Evolutionary conservation across 2,113 vertebrate species (phyloP), one percentile per base, ranked within the genome.

Genomic region (Cyphotilapia sp.): DNA sequence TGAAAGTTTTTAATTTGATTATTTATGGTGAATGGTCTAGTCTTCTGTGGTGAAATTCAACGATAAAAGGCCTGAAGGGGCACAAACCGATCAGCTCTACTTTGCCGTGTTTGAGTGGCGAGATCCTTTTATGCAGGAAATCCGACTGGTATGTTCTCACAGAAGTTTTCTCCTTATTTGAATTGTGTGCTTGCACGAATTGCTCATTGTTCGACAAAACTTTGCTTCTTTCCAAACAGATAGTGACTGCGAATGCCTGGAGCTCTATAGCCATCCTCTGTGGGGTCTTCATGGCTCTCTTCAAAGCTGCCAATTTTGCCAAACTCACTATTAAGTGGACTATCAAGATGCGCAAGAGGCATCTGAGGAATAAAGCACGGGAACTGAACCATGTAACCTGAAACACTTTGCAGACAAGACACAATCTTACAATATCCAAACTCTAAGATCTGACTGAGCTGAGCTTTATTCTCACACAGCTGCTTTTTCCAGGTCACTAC

Each of bases 71-170:
- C 94, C 96, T 0, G 88, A 86, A 1, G 0, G 93, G 0, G 94
- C 97, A 16, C 95, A 88, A 89, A 96, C 88, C 1, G 96, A 97
- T 69, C 96, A 99, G 93, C 95, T 99, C 49, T 99, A 98, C 91
- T 99, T 99, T 87, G 97, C 97, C 59, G 98, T 98, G 4, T 99
- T 99, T 27, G 97, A 99, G 80, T 99, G 99, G 98, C 97, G 98
- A 88, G 98, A 99, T 87, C 97, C 98, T 42, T 99, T 97, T 54
- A 97, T 98, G 89, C 98, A 99, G 94, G 97, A 98, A 87, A 98
- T 99, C 85, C 96, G 97, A 95, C 97, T 98, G 4, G 99, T 99
- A 93, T 97, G 98, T 87, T 66, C 29, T 16, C 27, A 6, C 2
- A 10, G 3, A 27, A 3, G 0, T 59, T 63, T 88, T 22, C 11